Base-by-base conservation (phyloP, 2,888 invertebrate species). In the Xanthostigma xanthostigma region DNA sequence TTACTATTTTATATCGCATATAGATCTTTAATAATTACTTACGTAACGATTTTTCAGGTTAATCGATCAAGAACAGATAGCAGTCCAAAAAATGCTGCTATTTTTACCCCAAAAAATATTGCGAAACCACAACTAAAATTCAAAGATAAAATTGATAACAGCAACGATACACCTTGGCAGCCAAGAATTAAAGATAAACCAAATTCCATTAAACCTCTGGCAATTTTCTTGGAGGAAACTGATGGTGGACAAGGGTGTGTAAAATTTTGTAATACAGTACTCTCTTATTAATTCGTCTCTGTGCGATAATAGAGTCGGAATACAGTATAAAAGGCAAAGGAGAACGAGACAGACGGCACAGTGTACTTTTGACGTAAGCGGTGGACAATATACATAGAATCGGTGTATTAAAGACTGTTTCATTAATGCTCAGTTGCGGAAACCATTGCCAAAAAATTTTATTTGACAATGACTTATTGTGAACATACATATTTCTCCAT, bases 151-250 rank as follows among this genome's bases (percentile, higher is more conserved):
- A 77, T 94, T 35, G 89, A 94, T 61, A 96, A 96, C 61, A 78
- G 80, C 3, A 66, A 74, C 3, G 64, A 64, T 6, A 73, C 68
- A 46, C 79, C 92, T 1, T 96, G 94, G 78, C 71, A 80, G 45
- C 95, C 95, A 0, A 75, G 78, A 57, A 79, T 96, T 44, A 82
- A 76, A 44, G 80, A 85, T 34, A 96, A 96, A 63, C 94, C 92
- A 0, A 89, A 96, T 69, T 82, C 85, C 8, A 62, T 89, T 10
- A 86, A 84, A 60, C 90, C 93, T 0, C 68, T 92, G 9, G 79
- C 85, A 0, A 66, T 90, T 47, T 74, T 80, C 51, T 72, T 84
- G 0, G 78, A 87, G 54, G 79, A 81, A 59, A 75, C 75, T 49
- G 81, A 78, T 0, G 69, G 69, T 42, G 70, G 77, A 9, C 68